phyloP scores from a whole-genome alignment of 37 sponge, comb jelly and placozoan genomes.

The Mnemiopsis leidyi region DNA sequence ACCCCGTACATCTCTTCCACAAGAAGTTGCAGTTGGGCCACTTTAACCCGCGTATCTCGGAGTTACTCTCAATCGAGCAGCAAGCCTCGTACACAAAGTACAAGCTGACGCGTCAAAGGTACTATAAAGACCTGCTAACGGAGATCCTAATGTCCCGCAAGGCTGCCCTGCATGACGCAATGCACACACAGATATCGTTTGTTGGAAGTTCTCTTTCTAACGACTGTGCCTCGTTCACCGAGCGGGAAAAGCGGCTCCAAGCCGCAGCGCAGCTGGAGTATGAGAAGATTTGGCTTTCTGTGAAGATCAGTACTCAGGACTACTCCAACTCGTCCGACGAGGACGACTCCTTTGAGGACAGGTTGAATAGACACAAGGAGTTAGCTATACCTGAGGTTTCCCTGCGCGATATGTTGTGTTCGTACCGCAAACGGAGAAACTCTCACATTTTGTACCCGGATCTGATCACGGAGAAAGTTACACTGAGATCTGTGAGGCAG shows the following conservation, averaged over 20 bases:
- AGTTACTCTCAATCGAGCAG: conserved; percentile 33
- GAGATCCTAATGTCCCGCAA: conserved; percentile 54
- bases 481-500: conserved; percentile 41
- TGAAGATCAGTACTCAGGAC: conserved; percentile 54
- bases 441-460: conserved; percentile 57
- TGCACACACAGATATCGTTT: not conserved
- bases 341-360: conserved; percentile 58
- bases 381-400: not conserved
- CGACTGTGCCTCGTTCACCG: not conserved
- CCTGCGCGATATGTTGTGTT: conserved; percentile 8
- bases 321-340: conserved; percentile 56
- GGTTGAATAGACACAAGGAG: conserved; percentile 30
- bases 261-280: conserved; percentile 31
- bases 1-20: conserved; percentile 38
- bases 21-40: not conserved
- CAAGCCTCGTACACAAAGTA: conserved; percentile 20
- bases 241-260: conserved; percentile 36
- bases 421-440: conserved; percentile 37
- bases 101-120: not conserved
- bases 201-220: not conserved
- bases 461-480: conserved; percentile 62
- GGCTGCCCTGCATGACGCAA: not conserved
- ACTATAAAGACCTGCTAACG: conserved; percentile 37
- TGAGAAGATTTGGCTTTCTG: conserved; percentile 64
- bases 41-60: conserved; percentile 64